Percentiles rank a stretch among this genome's conserved stretches.
These are phyloP conservation scores for Euplagia quadripunctaria DNA, from an alignment of 2,888 invertebrate species.

Conservation along the genomic window DNA sequence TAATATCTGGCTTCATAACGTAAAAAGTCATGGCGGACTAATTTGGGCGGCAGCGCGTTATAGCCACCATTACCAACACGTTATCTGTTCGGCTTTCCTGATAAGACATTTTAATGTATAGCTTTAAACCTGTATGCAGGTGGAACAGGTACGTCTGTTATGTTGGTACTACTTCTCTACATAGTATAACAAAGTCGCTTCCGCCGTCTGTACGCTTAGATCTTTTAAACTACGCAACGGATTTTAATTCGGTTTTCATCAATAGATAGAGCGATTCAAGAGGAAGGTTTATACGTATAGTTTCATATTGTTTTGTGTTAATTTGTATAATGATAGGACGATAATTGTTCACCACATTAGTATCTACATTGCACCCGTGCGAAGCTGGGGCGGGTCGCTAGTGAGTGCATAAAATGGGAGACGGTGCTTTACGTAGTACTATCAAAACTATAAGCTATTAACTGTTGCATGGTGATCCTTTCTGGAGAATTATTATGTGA, in stretches of 20 bases:
- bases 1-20: conserved; percentile 43
- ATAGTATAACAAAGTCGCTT: no score
- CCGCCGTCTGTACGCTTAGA: no score
- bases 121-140: conserved; percentile 8
- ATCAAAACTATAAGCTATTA: not conserved
- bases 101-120: conserved; percentile 41
- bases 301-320: no score
- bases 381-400: no score
- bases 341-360: no score
- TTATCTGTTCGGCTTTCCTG: conserved; percentile 42
- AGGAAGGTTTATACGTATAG: no score
- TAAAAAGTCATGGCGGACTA: conserved; percentile 41
- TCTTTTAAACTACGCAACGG: no score
- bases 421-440: not conserved
- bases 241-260: no score
- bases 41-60: conserved; percentile 45
- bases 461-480: not conserved
- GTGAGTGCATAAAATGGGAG: not conserved
- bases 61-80: conserved; percentile 41
- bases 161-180: not conserved
- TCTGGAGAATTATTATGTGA: not conserved
- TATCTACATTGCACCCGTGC: no score
- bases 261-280: no score
- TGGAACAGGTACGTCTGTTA: not conserved
- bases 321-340: no score